Conservation (phyloP, 1,140 invertebrate genomes). For the Penaeus japonicus region DNA sequence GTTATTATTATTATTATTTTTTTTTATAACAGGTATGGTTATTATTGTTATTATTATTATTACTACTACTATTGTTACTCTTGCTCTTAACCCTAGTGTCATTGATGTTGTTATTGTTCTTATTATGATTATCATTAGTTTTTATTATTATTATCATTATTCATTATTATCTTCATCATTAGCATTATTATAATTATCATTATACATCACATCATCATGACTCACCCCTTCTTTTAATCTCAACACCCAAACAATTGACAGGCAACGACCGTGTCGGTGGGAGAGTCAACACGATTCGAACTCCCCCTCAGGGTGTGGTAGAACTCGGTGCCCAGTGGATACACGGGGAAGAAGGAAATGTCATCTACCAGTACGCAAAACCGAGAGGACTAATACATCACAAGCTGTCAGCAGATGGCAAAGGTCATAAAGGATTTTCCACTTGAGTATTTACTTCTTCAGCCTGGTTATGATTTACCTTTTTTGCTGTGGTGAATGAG, state of each 20-base stretch:
- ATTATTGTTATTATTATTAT: too few relatives aligned
- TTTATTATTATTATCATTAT: too few relatives aligned
- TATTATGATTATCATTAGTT: too few relatives aligned
- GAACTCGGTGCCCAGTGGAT: slow-evolving; percentile 87
- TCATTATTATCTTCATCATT: too few relatives aligned
- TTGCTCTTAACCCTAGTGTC: too few relatives aligned
- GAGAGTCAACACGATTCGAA: slow-evolving; percentile 68
- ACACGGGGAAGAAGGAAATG: slow-evolving; percentile 77
- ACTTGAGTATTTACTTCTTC: background rate
- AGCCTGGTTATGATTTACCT: background rate
- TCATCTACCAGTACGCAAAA: slow-evolving; percentile 72
- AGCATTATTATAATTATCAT: too few relatives aligned
- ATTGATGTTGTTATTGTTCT: too few relatives aligned
- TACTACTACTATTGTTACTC: too few relatives aligned
- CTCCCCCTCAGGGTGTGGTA: slow-evolving; percentile 69
- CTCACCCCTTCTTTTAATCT: too few relatives aligned
- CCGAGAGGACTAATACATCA: slow-evolving; percentile 63
- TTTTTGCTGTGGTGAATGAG: background rate
- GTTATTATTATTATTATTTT: too few relatives aligned
- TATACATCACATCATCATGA: too few relatives aligned
- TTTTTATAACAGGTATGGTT: too few relatives aligned
- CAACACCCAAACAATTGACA: background rate
- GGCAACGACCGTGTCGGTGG: slow-evolving; percentile 68
- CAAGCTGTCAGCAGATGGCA: slow-evolving; percentile 50
- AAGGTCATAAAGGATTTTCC: slow-evolving; percentile 19